phyloP scores from a whole-genome alignment of 2,888 invertebrate species.

The Rhopalosiphum nymphaeae region DNA sequence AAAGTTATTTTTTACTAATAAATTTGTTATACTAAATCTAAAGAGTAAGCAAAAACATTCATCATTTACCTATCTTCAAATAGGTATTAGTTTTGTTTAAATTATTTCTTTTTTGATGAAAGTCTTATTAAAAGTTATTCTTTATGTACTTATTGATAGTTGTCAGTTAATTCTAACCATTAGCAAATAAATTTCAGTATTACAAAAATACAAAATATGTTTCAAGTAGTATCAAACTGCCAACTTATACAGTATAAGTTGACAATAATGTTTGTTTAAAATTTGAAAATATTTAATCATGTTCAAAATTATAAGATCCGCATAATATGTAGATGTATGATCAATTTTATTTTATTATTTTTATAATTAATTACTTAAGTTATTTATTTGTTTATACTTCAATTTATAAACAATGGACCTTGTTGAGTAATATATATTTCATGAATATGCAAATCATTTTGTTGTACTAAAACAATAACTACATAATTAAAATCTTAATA shows the following conservation, averaged over 20 bases:
- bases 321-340: background rate
- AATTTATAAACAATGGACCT: background rate
- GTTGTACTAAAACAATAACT: background rate
- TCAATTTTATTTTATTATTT: background rate
- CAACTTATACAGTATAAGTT: background rate
- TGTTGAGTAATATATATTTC: background rate
- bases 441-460: background rate
- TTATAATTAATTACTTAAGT: background rate
- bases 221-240: background rate
- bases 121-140: background rate
- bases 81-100: background rate
- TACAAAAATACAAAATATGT: background rate
- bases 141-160: background rate
- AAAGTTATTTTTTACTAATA: background rate
- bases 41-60: background rate
- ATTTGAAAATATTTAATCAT: background rate
- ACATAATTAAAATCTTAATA: background rate
- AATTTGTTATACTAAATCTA: background rate
- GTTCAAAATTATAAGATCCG: background rate
- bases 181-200: background rate
- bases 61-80: background rate
- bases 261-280: background rate
- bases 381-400: background rate
- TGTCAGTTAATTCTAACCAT: background rate
- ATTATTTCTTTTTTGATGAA: background rate